phyloP scores from a whole-genome alignment of 2,888 invertebrate species.

The Melieria omissa region DNA sequence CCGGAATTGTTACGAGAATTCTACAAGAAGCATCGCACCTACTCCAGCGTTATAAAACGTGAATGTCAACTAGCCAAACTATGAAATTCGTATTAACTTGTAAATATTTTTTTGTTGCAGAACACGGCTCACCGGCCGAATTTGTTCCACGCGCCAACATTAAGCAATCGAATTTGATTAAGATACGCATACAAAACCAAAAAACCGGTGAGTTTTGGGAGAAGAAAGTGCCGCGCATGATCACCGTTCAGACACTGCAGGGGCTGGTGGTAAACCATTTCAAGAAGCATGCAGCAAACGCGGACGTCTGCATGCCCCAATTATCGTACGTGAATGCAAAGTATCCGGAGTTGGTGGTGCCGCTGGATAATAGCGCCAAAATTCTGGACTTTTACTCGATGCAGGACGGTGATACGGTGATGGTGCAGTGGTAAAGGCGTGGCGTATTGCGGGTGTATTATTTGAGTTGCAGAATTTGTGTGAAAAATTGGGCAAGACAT shows the following conservation, averaged over 20 bases:
- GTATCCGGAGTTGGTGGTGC: slow-evolving; percentile 75
- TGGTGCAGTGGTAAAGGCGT: slow-evolving; percentile 71
- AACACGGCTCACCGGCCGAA: slow-evolving; percentile 85
- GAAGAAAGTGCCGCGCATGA: slow-evolving; percentile 81
- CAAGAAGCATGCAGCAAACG: slow-evolving; percentile 64
- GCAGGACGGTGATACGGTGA: slow-evolving; percentile 83
- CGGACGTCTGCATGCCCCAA: slow-evolving; percentile 51
- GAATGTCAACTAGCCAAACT: slow-evolving; percentile 59
- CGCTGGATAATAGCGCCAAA: slow-evolving; percentile 84
- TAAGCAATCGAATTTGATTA: slow-evolving; percentile 77
- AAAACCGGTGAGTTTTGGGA: slow-evolving; percentile 68
- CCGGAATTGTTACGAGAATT: slow-evolving; percentile 70
- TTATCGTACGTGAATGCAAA: slow-evolving; percentile 70
- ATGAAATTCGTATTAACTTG: background rate
- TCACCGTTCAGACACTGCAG: slow-evolving; percentile 85
- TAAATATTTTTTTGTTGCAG: slow-evolving; percentile 68
- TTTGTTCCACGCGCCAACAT: slow-evolving; percentile 73
- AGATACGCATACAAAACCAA: slow-evolving; percentile 70
- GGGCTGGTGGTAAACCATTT: slow-evolving; percentile 83
- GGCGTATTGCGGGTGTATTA: background rate
- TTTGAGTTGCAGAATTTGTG: no score
- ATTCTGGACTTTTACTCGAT: slow-evolving; percentile 85
- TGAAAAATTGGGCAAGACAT: no score
- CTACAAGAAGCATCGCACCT: slow-evolving; percentile 79
- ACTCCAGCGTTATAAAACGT: slow-evolving; percentile 80